A percentile compares a stretch with the other conserved stretches of the same genome.
Evolutionary conservation across 2,113 vertebrate genomes (phyloP).

Genomic region (Orthonyx spaldingii): DNA sequence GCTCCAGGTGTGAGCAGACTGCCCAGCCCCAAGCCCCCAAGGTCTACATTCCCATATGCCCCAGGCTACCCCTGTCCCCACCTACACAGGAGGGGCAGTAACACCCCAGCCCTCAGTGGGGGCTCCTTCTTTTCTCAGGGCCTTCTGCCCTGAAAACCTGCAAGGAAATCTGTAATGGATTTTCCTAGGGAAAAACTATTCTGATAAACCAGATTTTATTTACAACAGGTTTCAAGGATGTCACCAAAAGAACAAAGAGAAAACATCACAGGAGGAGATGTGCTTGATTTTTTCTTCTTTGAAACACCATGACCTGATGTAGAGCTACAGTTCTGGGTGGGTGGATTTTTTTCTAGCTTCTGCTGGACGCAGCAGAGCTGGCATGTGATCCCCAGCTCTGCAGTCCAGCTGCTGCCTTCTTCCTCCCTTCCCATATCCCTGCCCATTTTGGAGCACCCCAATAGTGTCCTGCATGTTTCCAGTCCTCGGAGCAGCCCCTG

Average conservation of each 20-base stretch:
- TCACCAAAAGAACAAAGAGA: not conserved
- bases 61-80: not conserved
- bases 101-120: not conserved
- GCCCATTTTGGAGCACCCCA: not conserved
- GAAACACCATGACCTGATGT: not conserved
- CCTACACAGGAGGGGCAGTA: fast-evolving
- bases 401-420: not conserved
- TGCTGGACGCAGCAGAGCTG: not conserved
- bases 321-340: not conserved
- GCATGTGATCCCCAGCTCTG: not conserved
- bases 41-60: fast-evolving
- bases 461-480: fast-evolving
- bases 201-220: not conserved
- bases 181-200: not conserved
- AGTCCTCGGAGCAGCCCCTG: fast-evolving
- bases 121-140: not conserved
- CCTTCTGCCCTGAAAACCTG: not conserved
- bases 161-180: not conserved
- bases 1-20: fast-evolving
- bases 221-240: not conserved
- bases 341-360: not conserved
- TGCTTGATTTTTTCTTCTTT: not conserved
- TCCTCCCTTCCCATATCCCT: not conserved
- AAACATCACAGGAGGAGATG: not conserved
- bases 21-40: not conserved